Percentiles rank a stretch among this genome's conserved stretches.
phyloP scores from a whole-genome alignment of 2,888 invertebrate species.

The Tetramorium bicarinatum region DNA sequence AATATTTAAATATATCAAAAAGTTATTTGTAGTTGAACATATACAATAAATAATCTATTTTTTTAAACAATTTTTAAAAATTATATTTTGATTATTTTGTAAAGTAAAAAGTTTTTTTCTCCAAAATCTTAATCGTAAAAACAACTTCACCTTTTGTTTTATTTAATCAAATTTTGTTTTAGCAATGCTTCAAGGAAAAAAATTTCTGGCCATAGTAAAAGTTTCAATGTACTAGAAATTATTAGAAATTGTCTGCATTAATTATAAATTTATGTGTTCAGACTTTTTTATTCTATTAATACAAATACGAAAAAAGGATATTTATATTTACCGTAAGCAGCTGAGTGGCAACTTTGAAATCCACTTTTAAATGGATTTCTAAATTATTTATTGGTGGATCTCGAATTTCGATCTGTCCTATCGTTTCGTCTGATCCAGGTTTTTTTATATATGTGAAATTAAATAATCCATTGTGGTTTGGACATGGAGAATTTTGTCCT shows the following conservation, averaged over 20 bases:
- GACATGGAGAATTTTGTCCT: too few species aligned
- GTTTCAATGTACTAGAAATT: not conserved
- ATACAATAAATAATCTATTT: not conserved
- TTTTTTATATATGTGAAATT: slow-evolving; percentile 70
- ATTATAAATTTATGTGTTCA: not conserved
- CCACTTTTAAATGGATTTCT: slow-evolving; percentile 74
- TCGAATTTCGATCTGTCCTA: slow-evolving; percentile 78
- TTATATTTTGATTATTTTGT: not conserved
- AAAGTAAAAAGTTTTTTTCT: not conserved
- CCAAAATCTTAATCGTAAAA: too few species aligned
- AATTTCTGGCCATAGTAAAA: not conserved
- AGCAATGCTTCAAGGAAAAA: not conserved
- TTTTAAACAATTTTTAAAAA: too few species aligned
- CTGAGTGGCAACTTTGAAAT: slow-evolving; percentile 74
- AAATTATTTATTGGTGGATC: slow-evolving; percentile 71
- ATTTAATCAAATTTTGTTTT: not conserved
- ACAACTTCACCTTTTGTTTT: too few species aligned
- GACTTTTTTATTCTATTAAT: not conserved
- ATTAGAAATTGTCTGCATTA: not conserved
- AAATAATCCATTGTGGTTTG: too few species aligned
- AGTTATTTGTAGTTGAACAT: not conserved
- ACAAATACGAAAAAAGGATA: not conserved
- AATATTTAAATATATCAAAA: not conserved
- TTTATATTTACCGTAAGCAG: slow-evolving; percentile 77
- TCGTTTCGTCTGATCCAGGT: slow-evolving; percentile 70